Base-by-base conservation (phyloP, 2,113 vertebrate genomes). In the Antechinus flavipes region DNA sequence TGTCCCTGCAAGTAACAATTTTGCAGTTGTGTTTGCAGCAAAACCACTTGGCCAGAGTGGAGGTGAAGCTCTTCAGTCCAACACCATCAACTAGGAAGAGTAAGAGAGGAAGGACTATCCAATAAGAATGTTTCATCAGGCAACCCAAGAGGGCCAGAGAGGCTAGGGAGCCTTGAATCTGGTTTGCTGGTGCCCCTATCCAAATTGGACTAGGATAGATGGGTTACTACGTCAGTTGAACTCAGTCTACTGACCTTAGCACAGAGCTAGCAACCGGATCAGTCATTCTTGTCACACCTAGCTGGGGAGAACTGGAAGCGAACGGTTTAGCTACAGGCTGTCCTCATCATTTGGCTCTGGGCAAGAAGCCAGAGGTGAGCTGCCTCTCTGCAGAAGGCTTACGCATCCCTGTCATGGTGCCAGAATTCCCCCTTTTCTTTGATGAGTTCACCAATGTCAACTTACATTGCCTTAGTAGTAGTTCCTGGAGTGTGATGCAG, bases 161-260 rank as follows among this genome's bases (percentile, higher is more conserved):
- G 52, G 55, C 42, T 96, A 93, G 92, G 91, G 26, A 84, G n/a
- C n/a, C 68, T 84, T 35, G 50, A 8, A 93, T 42, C 92, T 58
- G 35, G 14, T 26, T 91, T 42, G 58, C 53, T 90, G 90, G 8
- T 91, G 24, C 93, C n/a, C 42, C 52, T 90, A 35, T 94, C 90
- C 90, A 90, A 76, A 47, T 47, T 0, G 12, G 68, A 92, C 91
- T 5, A 68, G 91, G 92, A 92, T 3, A 4, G 94, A 84, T 76
- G 93, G 95, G 94, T 93, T 95, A 96, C 94, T 95, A 95, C 50
- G 76, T 92, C 96, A 96, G 96, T 95, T 97, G 92, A 90, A 96
- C 52, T 92, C 68, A 76, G 93, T 93, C 91, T 94, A 58, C 84
- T 26, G 7, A 4, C 8, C 90, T 54, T 90, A 90, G 42, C 19